Conservation (phyloP, 2,888 invertebrate species). For the Cheilosia scutellata region DNA sequence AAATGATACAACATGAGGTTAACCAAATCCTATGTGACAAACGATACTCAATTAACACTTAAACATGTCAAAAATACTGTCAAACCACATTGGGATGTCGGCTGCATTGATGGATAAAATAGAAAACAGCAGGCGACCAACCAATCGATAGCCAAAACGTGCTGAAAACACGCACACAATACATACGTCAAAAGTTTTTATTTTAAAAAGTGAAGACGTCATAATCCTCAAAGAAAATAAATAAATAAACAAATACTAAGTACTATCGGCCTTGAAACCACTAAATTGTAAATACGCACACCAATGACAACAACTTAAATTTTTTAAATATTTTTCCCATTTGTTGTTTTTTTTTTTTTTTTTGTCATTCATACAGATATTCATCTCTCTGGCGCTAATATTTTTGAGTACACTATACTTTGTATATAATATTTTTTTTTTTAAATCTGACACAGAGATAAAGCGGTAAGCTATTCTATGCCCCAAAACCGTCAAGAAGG, state of each 20-base stretch:
- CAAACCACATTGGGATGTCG: conserved; percentile 13
- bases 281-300: conserved; percentile 15
- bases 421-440: background rate
- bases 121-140: conserved; percentile 14
- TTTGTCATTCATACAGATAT: conserved; percentile 22
- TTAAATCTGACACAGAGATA: conserved; percentile 17
- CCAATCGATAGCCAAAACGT: conserved; percentile 25
- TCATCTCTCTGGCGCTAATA: conserved; percentile 50
- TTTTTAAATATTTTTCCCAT: background rate
- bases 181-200: background rate
- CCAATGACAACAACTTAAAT: conserved; percentile 8
- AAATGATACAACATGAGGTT: no score
- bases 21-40: background rate
- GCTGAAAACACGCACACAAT: conserved; percentile 3
- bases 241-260: conserved; percentile 11
- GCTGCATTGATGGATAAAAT: conserved; percentile 6
- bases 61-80: conserved; percentile 23
- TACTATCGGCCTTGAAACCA: conserved; percentile 38
- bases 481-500: conserved; percentile 44
- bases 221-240: conserved; percentile 18
- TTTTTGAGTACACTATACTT: conserved; percentile 7
- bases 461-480: conserved; percentile 24
- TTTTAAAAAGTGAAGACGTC: conserved; percentile 12
- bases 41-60: conserved; percentile 14
- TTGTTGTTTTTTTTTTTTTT: conserved; percentile 34